Evolutionary conservation across 2,113 vertebrate genomes (phyloP).

Genomic region (Nansenia antarctica): DNA sequence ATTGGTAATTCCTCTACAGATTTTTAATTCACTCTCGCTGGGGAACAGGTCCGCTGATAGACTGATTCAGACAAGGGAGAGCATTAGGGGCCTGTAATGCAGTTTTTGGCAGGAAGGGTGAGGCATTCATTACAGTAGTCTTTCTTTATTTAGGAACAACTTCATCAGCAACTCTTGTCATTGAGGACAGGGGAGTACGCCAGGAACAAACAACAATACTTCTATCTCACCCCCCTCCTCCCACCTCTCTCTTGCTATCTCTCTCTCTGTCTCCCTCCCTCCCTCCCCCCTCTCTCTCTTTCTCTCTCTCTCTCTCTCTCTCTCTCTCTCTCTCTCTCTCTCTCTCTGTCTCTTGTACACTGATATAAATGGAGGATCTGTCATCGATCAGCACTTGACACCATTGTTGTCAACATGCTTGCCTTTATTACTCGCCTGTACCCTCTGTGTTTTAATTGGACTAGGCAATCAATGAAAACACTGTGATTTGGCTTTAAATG

Average conservation of each 20-base stretch:
- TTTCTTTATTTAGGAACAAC: conserved; percentile 57
- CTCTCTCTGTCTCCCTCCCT: neutral
- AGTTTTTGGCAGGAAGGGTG: conserved; percentile 52
- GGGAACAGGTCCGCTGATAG: conserved; percentile 27
- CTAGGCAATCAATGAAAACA: conserved; percentile 23
- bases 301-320: neutral
- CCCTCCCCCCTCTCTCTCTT: neutral
- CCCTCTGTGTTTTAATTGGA: conserved; percentile 41
- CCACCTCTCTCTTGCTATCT: no score
- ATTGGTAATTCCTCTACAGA: conserved; percentile 27
- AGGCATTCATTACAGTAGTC: conserved; percentile 44
- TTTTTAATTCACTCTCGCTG: conserved; percentile 44
- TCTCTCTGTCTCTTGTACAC: neutral
- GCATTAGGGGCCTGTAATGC: conserved; percentile 56
- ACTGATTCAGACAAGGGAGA: conserved; percentile 38
- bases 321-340: neutral
- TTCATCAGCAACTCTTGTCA: conserved; percentile 57
- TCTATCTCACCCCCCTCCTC: neutral
- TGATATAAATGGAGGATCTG: conserved; percentile 26
- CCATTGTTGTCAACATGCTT: neutral
- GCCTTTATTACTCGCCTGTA: conserved; percentile 22
- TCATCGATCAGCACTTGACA: conserved; percentile 15
- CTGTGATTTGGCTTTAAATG: conserved; percentile 37
- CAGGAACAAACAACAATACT: neutral
- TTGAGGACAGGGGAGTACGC: conserved; percentile 49